These are phyloP conservation scores for Conomelus anceps DNA, from an alignment of 2,888 invertebrate genomes.

Conservation along the genomic window DNA sequence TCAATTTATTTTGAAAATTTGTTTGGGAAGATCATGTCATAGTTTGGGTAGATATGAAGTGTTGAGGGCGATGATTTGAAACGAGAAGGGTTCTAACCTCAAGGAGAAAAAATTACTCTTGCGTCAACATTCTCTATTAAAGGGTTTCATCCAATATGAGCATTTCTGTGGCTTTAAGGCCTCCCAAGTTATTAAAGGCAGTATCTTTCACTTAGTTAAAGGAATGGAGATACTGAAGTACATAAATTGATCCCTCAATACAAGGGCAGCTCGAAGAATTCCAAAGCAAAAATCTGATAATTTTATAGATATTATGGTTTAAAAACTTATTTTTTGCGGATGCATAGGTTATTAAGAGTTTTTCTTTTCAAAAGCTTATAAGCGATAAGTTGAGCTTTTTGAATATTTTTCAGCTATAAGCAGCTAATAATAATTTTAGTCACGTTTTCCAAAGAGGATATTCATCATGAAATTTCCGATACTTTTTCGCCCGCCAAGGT, in stretches of 20 bases:
- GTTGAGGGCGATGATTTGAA: neutral
- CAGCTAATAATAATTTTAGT: neutral
- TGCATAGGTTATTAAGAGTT: neutral
- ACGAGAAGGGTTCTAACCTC: neutral
- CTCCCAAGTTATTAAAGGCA: neutral
- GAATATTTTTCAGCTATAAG: neutral
- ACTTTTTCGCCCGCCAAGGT: neutral
- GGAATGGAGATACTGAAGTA: neutral
- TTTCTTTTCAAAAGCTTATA: neutral
- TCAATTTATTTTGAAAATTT: neutral
- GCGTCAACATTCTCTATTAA: neutral
- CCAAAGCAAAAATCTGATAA: neutral
- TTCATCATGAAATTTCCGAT: neutral
- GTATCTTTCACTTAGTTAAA: neutral
- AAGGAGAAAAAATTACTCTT: neutral
- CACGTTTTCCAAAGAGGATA: neutral
- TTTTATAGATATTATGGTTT: neutral
- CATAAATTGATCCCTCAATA: neutral
- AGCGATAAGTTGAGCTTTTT: neutral
- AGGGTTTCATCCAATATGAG: neutral
- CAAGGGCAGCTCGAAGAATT: neutral
- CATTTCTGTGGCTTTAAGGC: neutral
- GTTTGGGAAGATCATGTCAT: no score
- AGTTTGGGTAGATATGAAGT: neutral
- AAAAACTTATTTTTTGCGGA: neutral